Base-by-base conservation (phyloP, 2,797 vertebrate genomes). In the Sciurus carolinensis region DNA sequence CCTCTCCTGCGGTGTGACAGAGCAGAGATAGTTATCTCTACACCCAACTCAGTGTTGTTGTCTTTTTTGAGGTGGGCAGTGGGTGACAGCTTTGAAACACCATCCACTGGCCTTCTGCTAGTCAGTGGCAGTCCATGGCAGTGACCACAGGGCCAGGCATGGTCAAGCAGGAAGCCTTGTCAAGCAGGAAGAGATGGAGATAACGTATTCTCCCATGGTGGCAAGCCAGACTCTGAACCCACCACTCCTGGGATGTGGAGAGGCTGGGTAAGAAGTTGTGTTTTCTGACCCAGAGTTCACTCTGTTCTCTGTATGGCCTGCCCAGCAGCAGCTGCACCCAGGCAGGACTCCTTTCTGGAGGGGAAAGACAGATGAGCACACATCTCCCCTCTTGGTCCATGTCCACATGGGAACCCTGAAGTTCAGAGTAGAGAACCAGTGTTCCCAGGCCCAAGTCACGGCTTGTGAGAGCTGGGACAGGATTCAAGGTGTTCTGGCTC, bases 61-160 rank as follows among this genome's bases (percentile, higher is more conserved):
- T 57, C 7, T 81, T 36, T 72, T 67, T n/a, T 9, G 9, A 26
- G 24, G 54, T 0, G 24, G 54, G 20, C 10, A 9, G 5, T 3
- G 88, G 91, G 87, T 91, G 89, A 91, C 64, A 95, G 91, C 89
- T 97, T 97, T 96, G 22, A 33, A 94, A 96, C 97, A 82, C 73
- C 71, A 64, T 84, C 3, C 0, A 1, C 52, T 67, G 14, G n/a
- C 54, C 73, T 83, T 8, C 39, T 54, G 44, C 69, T 22, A 1
- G 50, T 33, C 26, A 36, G 90, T 39, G 39, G 39, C 66, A 44
- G 93, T 86, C 57, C 1, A 75, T 44, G 26, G 42, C 28, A 50
- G n/a, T 69, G 33, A 42, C 85, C 88, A 52, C 28, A 30, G 36
- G 57, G 67, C 28, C 28, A 50, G 64, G 72, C 57, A 3, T 39